A percentile compares a stretch with the other conserved stretches of the same genome.
Conservation (phyloP, 1,140 invertebrate species). For the Bicyclus anynana region DNA sequence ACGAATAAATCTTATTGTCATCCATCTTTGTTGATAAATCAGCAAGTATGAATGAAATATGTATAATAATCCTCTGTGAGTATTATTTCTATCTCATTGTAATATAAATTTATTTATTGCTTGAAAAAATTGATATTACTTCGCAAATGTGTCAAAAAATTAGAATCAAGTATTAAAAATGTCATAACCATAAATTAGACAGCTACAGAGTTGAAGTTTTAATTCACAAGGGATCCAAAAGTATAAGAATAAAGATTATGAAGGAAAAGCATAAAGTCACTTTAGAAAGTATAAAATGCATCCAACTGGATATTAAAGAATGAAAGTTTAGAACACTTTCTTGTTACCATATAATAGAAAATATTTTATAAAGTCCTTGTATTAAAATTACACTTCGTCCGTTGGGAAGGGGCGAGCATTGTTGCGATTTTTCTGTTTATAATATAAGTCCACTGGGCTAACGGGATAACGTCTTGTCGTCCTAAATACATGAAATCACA, state of each 20-base stretch:
- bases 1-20: too few relatives aligned
- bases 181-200: not conserved
- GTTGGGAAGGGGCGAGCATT: not conserved
- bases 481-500: too few relatives aligned
- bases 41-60: too few relatives aligned
- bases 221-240: not conserved
- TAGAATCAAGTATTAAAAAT: not conserved
- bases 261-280: not conserved
- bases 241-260: not conserved
- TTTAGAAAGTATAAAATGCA: conserved; percentile 5
- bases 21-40: too few relatives aligned
- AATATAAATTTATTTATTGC: too few relatives aligned
- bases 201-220: too few relatives aligned
- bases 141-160: not conserved
- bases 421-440: too few relatives aligned
- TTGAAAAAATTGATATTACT: too few relatives aligned
- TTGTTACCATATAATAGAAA: conserved; percentile 10
- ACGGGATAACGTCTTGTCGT: too few relatives aligned
- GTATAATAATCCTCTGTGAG: too few relatives aligned
- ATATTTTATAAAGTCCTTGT: conserved; percentile 12
- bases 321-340: conserved; percentile 1
- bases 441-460: too few relatives aligned
- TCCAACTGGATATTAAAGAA: conserved; percentile 6
- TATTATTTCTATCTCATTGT: too few relatives aligned
- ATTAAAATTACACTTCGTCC: conserved; percentile 9